phyloP scores from a whole-genome alignment of 2,113 vertebrate species.

The Gallinago paraguaiae region DNA sequence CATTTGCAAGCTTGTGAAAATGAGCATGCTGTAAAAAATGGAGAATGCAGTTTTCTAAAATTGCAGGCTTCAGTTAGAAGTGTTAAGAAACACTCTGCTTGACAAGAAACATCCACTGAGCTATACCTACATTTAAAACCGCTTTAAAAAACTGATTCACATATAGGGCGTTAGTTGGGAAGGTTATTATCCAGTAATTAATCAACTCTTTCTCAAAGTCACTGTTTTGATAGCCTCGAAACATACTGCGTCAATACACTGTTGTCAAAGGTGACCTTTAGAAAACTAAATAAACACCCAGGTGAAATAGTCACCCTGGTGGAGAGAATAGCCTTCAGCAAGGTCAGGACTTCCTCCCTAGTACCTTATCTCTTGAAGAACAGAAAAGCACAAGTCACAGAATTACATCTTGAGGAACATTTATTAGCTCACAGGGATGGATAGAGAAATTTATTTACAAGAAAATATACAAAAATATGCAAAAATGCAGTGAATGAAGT shows the following conservation, averaged over 20 bases:
- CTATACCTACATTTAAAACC: slow-evolving; percentile 8
- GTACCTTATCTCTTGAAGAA: background rate
- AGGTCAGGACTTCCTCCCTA: slow-evolving; percentile 34
- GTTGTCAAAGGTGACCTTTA: background rate
- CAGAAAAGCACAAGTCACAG: background rate
- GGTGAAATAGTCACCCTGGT: slow-evolving; percentile 27
- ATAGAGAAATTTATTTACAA: background rate
- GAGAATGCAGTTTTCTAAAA: slow-evolving; percentile 21
- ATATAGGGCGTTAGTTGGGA: background rate
- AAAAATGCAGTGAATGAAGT: background rate
- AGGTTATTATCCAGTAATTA: slow-evolving; percentile 14
- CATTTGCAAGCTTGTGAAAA: slow-evolving; percentile 32
- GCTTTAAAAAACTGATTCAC: background rate
- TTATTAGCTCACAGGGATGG: background rate
- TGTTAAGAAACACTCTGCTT: background rate
- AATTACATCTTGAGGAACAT: background rate
- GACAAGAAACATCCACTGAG: background rate
- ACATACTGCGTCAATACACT: background rate
- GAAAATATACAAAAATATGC: background rate
- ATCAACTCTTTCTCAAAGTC: slow-evolving; percentile 10
- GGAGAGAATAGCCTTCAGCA: background rate
- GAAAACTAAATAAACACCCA: slow-evolving; percentile 44
- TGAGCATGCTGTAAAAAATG: slow-evolving; percentile 19
- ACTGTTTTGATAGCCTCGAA: slow-evolving; percentile 60
- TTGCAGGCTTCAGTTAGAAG: background rate